Evolutionary conservation across 1,140 invertebrate species (phyloP), one percentile per base, ranked within the genome.

Genomic region (Elymnias hypermnestra): DNA sequence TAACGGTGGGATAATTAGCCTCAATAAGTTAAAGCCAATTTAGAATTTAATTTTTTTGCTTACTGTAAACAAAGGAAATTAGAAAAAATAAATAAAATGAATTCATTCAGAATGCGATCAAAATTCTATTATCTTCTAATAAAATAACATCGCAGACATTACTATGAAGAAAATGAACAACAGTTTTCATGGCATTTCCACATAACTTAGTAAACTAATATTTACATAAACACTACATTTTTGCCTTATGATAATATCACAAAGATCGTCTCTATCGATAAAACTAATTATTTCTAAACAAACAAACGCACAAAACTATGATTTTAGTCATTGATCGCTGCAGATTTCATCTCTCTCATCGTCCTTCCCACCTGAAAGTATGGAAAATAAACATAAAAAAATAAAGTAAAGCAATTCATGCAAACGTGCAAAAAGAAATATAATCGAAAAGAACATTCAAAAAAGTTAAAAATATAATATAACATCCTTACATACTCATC

Each of bases 191-290:
- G 53, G 52, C 61, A 64, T 70, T 56, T 76, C 72, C 71, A 76
- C 57, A 68, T 68, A 53, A 60, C 72, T 75, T 77, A 78, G 38
- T 45, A 65, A 39, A 47, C 69, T 77, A 76, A 57, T 83, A 83
- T 81, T 72, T 83, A 83, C 79, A 83, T 52, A 50, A 68, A 64
- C 60, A 64, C 61, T 54, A 42, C 58, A 71, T 63, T 68, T 54
- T 57, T 61, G 61, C 62, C 75, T 84, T 79, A 84, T 59, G 50
- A 56, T 83, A 84, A 81, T 82, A 84, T 82, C 77, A 84, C 81
- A 79, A 72, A 41, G 37, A 78, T 84, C 77, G 81, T 84, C 81
- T 69, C 63, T 81, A 48, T 65, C 81, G 81, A 84, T 78, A 60
- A 60, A 55, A 65, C 58, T 60, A 66, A 53, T 53, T 42, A 54